phyloP scores from a whole-genome alignment of 2,888 invertebrate genomes.

The Macaria notata region DNA sequence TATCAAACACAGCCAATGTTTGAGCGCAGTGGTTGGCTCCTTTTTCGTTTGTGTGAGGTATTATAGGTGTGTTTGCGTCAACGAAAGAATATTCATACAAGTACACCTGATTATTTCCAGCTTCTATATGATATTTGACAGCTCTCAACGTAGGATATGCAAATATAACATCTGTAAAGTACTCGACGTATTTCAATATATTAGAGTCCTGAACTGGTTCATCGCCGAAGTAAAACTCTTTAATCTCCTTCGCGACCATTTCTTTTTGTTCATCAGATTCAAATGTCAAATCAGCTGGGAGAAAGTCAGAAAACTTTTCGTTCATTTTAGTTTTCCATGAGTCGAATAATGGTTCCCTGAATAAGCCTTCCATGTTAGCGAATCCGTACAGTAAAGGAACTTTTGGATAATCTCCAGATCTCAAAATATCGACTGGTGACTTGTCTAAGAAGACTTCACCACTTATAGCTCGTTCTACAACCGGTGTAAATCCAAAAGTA shows the following conservation, averaged over 20 bases:
- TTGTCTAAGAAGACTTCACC: constrained; percentile 44
- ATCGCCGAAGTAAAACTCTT: constrained; percentile 47
- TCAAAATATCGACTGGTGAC: constrained; percentile 47
- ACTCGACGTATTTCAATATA: constrained; percentile 44
- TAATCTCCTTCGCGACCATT: constrained; percentile 39
- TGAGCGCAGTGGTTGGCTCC: constrained; percentile 48
- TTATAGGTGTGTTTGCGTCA: constrained; percentile 31
- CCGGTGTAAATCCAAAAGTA: constrained; percentile 37
- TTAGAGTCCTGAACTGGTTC: constrained; percentile 35
- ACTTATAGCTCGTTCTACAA: constrained; percentile 34
- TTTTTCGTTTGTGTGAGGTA: constrained; percentile 36
- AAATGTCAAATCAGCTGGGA: constrained; percentile 53
- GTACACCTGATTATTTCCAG: constrained; percentile 43
- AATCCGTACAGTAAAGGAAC: constrained; percentile 53
- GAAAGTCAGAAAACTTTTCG: constrained; percentile 53
- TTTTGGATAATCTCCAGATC: constrained; percentile 40
- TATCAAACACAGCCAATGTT: constrained; percentile 38
- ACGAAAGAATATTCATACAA: constrained; percentile 47
- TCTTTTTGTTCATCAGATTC: constrained; percentile 39
- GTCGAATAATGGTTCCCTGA: constrained; percentile 41
- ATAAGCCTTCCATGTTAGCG: constrained; percentile 54
- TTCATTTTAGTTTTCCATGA: constrained; percentile 50
- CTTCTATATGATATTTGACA: constrained; percentile 37
- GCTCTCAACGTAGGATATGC: constrained; percentile 36
- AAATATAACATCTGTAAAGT: constrained; percentile 45